Conservation (phyloP, 2,888 invertebrate species). For the Drosophila hawaiiensis region DNA sequence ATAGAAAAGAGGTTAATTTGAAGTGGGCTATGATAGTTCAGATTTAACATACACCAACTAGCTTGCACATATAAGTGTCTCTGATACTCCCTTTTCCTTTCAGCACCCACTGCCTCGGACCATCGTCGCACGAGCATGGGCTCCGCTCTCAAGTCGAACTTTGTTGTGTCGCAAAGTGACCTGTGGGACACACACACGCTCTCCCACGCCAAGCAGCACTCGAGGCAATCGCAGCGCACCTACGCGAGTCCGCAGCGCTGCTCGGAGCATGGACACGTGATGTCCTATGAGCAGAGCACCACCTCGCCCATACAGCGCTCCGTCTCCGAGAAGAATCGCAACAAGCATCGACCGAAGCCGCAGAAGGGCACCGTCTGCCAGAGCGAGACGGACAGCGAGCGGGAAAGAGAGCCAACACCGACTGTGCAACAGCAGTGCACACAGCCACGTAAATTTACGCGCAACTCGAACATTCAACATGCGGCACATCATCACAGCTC, state of each 20-base stretch:
- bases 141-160: constrained; percentile 86
- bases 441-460: constrained; percentile 82
- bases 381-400: constrained; percentile 86
- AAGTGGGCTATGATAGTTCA: neutral
- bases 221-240: constrained; percentile 85
- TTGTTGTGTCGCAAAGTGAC: constrained; percentile 89
- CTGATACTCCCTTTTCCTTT: neutral
- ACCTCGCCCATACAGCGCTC: constrained; percentile 88
- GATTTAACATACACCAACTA: neutral
- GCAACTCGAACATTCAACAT: constrained; percentile 83
- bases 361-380: constrained; percentile 86
- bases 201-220: constrained; percentile 86
- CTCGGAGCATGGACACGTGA: constrained; percentile 84
- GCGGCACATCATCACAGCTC: constrained; percentile 88
- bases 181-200: constrained; percentile 89
- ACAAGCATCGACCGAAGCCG: constrained; percentile 86
- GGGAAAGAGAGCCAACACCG: constrained; percentile 83
- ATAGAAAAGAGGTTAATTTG: neutral
- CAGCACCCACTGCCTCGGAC: constrained; percentile 81
- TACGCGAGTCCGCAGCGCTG: constrained; percentile 84
- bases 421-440: constrained; percentile 76
- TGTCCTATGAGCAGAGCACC: constrained; percentile 80
- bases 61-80: neutral
- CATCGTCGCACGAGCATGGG: constrained; percentile 84
- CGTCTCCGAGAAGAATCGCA: constrained; percentile 88